Evolutionary conservation across 2,797 vertebrate species (phyloP), one percentile per base, ranked within the genome.

Genomic region (Notoglanidium macrostoma): DNA sequence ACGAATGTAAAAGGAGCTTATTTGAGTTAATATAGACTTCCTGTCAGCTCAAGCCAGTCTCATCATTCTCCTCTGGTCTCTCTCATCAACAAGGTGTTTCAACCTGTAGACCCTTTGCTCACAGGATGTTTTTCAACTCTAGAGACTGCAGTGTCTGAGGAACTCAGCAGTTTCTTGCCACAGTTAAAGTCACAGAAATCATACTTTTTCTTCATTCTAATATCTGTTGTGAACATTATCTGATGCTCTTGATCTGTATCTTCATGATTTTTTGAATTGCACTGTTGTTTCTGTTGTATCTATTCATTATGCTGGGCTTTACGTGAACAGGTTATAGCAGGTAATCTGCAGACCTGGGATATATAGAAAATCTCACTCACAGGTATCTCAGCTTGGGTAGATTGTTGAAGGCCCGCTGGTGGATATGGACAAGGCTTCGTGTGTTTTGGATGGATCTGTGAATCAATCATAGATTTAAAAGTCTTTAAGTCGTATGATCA

Each of bases 371-470:
- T 40, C 23, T n/a, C 88, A 86, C 96, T 97, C 91, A 97, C 96
- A 97, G 90, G 83, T 97, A 97, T 94, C 94, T 96, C 90, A 97
- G 92, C 87, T 94, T 96, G 79, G 97, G 95, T 81, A 98, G 96
- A 89, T 97, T 95, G 93, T 93, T 96, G 91, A 98, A 97, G 0
- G 96, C 95, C 90, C 92, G 93, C 0, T 91, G 90, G 59, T 93
- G 94, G 14, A 97, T 96, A 91, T 93, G 91, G 88, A 94, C 90
- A 85, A 97, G 93, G 89, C 95, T 95, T 93, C 96, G 96, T 0
- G 95, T 96, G 92, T 97, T 98, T 93, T 96, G 94, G 91, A 97
- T 97, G 87, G 95, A 94, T 94, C 97, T 97, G 94, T 49, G 74
- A 91, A 85, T 57, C 86, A 86, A 59, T 68, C 51, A 55, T 35